Evolutionary conservation across 2,888 invertebrate species (phyloP).

Genomic region (Trichacis sp.): DNA sequence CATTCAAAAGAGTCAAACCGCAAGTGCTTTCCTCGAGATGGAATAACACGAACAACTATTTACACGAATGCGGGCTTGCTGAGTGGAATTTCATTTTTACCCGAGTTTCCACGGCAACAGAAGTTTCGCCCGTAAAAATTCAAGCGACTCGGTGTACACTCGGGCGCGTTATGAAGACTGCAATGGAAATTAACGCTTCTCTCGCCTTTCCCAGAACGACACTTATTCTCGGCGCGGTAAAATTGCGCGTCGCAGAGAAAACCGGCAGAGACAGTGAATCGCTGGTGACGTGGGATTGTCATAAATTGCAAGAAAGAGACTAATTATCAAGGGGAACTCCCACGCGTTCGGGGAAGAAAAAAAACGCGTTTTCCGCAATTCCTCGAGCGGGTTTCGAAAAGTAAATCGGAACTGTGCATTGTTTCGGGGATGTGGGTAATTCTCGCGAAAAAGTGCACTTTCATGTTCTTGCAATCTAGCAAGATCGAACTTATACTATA

Average conservation of each 20-base stretch:
- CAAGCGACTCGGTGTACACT: conserved; percentile 14
- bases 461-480: too few relatives aligned
- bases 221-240: conserved; percentile 31
- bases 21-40: conserved; percentile 2
- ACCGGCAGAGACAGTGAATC: conserved; percentile 21
- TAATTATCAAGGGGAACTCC: too few relatives aligned
- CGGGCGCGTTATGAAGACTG: conserved; percentile 18
- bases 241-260: conserved; percentile 31
- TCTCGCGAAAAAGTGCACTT: too few relatives aligned
- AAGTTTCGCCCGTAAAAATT: background rate
- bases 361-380: too few relatives aligned
- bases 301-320: conserved; percentile 31
- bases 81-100: conserved; percentile 7
- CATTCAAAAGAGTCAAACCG: conserved; percentile 3
- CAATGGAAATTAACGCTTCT: conserved; percentile 45
- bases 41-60: conserved; percentile 2
- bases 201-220: conserved; percentile 46
- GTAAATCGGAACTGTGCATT: too few relatives aligned
- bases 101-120: conserved; percentile 2
- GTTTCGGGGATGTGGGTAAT: too few relatives aligned
- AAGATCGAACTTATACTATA: too few relatives aligned
- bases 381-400: too few relatives aligned
- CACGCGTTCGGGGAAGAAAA: too few relatives aligned
- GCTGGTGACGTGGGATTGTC: conserved; percentile 37
- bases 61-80: background rate